Base-by-base conservation (phyloP, 2,888 invertebrate species). In the Omphaloscelis lunosa region DNA sequence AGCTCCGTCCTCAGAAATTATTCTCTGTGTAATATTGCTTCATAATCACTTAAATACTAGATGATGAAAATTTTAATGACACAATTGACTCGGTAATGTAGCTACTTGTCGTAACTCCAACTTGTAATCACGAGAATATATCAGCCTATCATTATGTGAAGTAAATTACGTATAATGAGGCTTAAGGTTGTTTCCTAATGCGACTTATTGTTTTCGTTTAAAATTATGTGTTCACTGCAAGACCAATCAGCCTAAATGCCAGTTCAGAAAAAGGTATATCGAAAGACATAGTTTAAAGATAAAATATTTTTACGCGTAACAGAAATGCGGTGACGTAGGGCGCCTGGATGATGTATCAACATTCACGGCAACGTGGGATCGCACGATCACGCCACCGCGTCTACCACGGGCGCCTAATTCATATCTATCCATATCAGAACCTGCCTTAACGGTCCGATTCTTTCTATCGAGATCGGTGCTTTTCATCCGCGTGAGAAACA, bases 371-470 rank as follows among this genome's bases (percentile, higher is more conserved):
- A 87, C 88, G 86, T 87, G 88, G 80, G 79, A 61, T 80, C 77
- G 72, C 67, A 39, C 79, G 86, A 86, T 88, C 88, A 88, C 88
- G 89, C 89, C 89, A 88, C 83, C 69, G 71, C 56, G 75, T 80
- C 83, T 89, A 88, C 88, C 75, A 89, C 77, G 83, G 67, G 62
- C 62, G 56, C 63, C 63, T 69, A 74, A 78, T 79, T 87, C 85
- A 79, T 82, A 79, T 74, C 6, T 27, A 68, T 53, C 34, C 59
- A 59, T 67, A 71, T 75, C 69, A 56, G 77, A 82, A 73, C 66
- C 69, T 77, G 70, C 56, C 73, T 23, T 72, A 79, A 84, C 74
- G 51, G 65, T 75, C 67, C 53, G 74, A 78, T 80, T 82, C 63
- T 79, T 79, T 75, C 63, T 56, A 69, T 58, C 20, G 69, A 77